Evolutionary conservation across 2,113 vertebrate genomes (phyloP).

Genomic region (Rhombomys opimus): DNA sequence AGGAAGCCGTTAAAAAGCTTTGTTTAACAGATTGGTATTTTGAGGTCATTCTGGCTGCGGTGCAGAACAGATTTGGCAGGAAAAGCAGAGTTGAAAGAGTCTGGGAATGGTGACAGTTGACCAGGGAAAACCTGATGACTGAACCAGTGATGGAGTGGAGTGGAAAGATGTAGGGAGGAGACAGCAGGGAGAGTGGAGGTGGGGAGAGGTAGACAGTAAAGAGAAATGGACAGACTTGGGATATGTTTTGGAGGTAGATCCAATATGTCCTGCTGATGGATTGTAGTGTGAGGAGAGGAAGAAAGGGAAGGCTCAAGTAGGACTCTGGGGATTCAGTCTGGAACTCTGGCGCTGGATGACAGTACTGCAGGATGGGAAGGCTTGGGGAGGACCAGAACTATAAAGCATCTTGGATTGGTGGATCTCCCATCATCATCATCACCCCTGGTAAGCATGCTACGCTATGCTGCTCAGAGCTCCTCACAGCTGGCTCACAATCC

Average conservation of each 20-base stretch:
- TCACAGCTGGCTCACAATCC: neutral
- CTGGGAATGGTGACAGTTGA: neutral
- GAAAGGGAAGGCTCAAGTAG: neutral
- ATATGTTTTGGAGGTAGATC: neutral
- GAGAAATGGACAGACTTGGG: neutral
- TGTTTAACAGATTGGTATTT: neutral
- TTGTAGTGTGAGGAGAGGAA: no score
- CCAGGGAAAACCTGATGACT: neutral
- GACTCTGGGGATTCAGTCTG: neutral
- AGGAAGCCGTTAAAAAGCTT: neutral
- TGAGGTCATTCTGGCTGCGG: neutral
- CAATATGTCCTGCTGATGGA: neutral
- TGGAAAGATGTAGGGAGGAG: neutral
- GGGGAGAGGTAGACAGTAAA: neutral
- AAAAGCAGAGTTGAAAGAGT: no score
- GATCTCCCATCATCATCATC: neutral
- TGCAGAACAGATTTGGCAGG: neutral
- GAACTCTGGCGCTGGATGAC: neutral
- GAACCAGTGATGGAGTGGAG: neutral
- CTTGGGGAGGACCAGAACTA: neutral
- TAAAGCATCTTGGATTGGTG: no score
- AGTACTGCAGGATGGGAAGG: neutral
- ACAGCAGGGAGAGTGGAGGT: neutral
- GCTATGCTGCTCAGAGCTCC: neutral
- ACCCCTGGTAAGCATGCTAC: rapidly evolving